These are phyloP conservation scores for Oreochromis tanganicae DNA, from an alignment of 2,113 vertebrate genomes.

Conservation along the genomic window DNA sequence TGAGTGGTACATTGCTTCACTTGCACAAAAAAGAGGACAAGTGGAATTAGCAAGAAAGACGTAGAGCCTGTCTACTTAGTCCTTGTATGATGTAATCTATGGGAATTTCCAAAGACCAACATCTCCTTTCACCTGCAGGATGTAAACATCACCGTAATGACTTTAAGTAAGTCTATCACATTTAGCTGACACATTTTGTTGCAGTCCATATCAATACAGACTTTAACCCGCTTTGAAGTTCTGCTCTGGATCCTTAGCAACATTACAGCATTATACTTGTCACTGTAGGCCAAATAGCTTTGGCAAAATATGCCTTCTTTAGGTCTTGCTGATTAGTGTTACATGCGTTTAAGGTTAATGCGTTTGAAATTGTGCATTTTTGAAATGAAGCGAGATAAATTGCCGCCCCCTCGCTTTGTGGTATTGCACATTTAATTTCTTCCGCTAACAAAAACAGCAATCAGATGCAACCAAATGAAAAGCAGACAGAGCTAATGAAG, in stretches of 20 bases:
- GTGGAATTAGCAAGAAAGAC: neutral
- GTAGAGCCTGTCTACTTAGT: neutral
- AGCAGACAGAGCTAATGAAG: conserved; percentile 16
- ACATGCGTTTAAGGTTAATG: neutral
- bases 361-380: conserved; percentile 13
- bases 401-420: neutral
- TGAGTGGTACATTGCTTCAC: neutral
- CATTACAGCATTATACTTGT: conserved; percentile 35
- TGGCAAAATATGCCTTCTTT: neutral
- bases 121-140: conserved; percentile 1
- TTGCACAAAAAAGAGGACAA: neutral
- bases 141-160: neutral
- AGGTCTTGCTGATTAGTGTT: neutral
- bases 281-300: neutral
- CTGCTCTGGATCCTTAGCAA: neutral
- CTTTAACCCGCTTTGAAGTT: conserved; percentile 30
- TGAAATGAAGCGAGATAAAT: neutral
- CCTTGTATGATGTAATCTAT: neutral
- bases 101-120: conserved; percentile 29
- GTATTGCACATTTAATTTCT: conserved; percentile 20
- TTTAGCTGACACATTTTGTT: conserved; percentile 9
- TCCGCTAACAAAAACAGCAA: neutral
- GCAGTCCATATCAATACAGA: neutral
- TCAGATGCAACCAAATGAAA: conserved; percentile 20
- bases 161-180: conserved; percentile 1